phyloP scores from a whole-genome alignment of 1,140 invertebrate genomes.

The Lethrus apterus region DNA sequence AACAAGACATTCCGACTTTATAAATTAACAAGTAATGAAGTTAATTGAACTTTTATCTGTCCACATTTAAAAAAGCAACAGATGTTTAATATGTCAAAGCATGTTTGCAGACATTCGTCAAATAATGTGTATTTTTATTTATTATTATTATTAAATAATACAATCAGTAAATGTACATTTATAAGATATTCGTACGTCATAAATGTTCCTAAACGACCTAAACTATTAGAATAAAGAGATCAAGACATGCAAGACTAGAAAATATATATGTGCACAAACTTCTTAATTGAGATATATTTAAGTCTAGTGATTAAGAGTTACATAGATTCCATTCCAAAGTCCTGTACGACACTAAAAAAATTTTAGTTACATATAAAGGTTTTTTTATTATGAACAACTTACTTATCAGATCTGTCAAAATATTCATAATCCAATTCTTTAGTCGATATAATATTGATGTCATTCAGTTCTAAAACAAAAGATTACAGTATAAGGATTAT shows the following conservation, averaged over 20 bases:
- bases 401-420: constrained; percentile 24
- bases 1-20: too few relatives aligned
- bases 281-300: constrained; percentile 3
- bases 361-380: constrained; percentile 2
- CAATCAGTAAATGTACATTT: too few relatives aligned
- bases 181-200: too few relatives aligned
- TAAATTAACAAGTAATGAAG: too few relatives aligned
- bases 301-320: constrained; percentile 12
- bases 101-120: too few relatives aligned
- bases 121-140: too few relatives aligned
- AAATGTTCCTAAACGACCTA: too few relatives aligned
- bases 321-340: constrained; percentile 29
- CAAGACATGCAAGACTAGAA: constrained; percentile 13
- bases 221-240: too few relatives aligned
- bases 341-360: constrained; percentile 24
- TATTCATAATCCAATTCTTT: constrained; percentile 30
- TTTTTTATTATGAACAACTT: constrained; percentile 16
- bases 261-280: constrained; percentile 10
- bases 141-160: too few relatives aligned
- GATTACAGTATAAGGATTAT: constrained; percentile 6
- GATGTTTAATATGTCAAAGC: too few relatives aligned
- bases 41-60: too few relatives aligned
- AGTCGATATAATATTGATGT: constrained; percentile 26
- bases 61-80: too few relatives aligned
- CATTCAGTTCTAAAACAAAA: constrained; percentile 36